Base-by-base conservation (phyloP, 92 coral and sea anemone genomes). In the Isaurus tuberculatus region DNA sequence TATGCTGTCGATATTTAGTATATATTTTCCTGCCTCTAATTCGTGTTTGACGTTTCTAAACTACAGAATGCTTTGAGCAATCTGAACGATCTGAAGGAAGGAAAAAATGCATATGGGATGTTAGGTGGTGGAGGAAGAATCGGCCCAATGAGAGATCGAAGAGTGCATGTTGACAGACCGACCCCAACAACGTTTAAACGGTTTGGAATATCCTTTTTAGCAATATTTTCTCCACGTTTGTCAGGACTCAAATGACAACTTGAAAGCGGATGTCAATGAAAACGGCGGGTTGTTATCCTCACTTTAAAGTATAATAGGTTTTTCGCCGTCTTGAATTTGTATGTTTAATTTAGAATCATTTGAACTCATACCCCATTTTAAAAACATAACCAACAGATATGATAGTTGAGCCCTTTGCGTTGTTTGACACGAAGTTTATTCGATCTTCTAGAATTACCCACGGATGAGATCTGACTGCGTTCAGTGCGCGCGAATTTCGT, bases 191-290 rank as follows among this genome's bases (percentile, higher is more conserved):
- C 85, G 26, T 28, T 83, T 29, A 88, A 84, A 32, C 86, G 75
- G 42, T 73, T 74, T 58, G 94, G 92, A 88, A 92, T 93, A 93
- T 93, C 97, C 97, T 93, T 93, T 84, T 81, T 33, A 58, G 61
- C 63, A 63, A 40, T 51, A 32, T 73, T 71, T 80, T 42, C 11
- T 58, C 44, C 30, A 65, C 29, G 1, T 58, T 64, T 80, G 22
- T 64, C 8, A 58, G 32, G 37, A 43, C 73, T 61, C n/a, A 81
- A 78, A 78, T 43, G 73, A 84, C 61, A 43, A 26, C 34, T 72
- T 74, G 44, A n/a, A 51, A 74, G 80, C 80, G 80, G 80, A 74
- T 77, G 82, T 55, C 8, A 77, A 37, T 32, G 64, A 29, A 49
- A 73, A 73, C 61, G 79, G 79, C 19, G 70, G 82, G 14, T n/a